phyloP scores from a whole-genome alignment of 1,140 invertebrate species.

The Megalopta genalis region DNA sequence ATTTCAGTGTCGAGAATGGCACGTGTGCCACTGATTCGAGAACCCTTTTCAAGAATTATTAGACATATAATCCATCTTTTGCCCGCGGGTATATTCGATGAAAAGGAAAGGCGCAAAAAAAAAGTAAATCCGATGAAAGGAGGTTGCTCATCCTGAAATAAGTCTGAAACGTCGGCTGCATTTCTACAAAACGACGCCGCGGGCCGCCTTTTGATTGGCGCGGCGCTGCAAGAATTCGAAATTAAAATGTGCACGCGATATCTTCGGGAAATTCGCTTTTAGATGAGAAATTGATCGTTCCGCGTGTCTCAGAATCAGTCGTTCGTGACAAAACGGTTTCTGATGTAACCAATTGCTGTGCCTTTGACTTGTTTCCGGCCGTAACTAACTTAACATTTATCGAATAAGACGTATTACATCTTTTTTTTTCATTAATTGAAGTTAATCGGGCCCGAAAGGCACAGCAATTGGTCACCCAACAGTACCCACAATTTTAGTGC shows the following conservation, averaged over 20 bases:
- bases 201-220: constrained; percentile 4
- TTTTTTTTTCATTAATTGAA: too few relatives aligned
- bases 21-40: too few relatives aligned
- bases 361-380: background rate
- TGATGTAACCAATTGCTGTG: background rate
- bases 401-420: too few relatives aligned
- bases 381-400: too few relatives aligned
- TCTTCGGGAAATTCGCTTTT: constrained; percentile 11
- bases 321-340: background rate
- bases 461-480: too few relatives aligned
- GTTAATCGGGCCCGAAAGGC: too few relatives aligned
- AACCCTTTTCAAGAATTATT: background rate
- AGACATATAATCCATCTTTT: background rate
- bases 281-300: background rate
- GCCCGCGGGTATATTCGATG: background rate
- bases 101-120: background rate
- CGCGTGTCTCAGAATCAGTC: background rate
- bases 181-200: constrained; percentile 17
- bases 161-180: constrained; percentile 9
- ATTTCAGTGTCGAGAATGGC: background rate
- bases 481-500: too few relatives aligned
- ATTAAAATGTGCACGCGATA: constrained; percentile 18
- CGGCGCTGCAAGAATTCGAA: constrained; percentile 14
- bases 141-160: background rate
- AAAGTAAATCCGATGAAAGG: constrained; percentile 10